Conservation (phyloP, 2,888 invertebrate genomes). For the Thereva nobilitata region DNA sequence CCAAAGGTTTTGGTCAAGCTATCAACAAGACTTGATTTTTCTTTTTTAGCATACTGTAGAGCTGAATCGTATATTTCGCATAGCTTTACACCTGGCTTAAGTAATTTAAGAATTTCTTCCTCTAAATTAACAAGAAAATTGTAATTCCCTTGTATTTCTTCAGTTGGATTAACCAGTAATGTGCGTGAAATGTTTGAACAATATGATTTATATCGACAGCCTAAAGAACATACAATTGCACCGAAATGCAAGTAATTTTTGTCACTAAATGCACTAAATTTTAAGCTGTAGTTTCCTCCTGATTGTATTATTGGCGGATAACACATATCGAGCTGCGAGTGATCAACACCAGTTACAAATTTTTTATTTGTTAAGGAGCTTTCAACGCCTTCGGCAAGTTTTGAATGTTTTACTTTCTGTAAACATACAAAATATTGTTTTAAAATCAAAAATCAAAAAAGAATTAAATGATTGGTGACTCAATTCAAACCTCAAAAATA, state of each 20-base stretch:
- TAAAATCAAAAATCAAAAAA: neutral
- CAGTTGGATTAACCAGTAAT: slow-evolving; percentile 90
- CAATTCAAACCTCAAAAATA: neutral
- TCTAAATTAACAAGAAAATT: slow-evolving; percentile 87
- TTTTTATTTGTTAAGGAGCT: slow-evolving; percentile 93
- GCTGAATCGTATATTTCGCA: slow-evolving; percentile 87
- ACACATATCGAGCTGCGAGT: slow-evolving; percentile 91
- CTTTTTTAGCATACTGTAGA: slow-evolving; percentile 79
- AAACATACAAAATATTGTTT: slow-evolving; percentile 48
- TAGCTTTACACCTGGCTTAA: slow-evolving; percentile 81
- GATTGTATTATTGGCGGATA: slow-evolving; percentile 99
- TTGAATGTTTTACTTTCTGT: slow-evolving; percentile 94
- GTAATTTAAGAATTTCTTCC: slow-evolving; percentile 84
- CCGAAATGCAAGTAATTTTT: slow-evolving; percentile 95
- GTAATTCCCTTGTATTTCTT: slow-evolving; percentile 81
- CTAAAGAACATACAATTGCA: slow-evolving; percentile 92
- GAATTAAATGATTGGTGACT: neutral
- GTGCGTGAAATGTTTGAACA: slow-evolving; percentile 98
- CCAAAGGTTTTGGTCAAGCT: slow-evolving; percentile 94
- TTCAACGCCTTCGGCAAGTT: slow-evolving; percentile 93
- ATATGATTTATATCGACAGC: slow-evolving; percentile 94
- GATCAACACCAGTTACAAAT: slow-evolving; percentile 89
- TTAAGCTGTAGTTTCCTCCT: slow-evolving; percentile 95
- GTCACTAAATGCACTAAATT: slow-evolving; percentile 94
- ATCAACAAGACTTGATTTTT: slow-evolving; percentile 82